Conservation (phyloP, 2,888 invertebrate genomes). For the Cantharis rufa region DNA sequence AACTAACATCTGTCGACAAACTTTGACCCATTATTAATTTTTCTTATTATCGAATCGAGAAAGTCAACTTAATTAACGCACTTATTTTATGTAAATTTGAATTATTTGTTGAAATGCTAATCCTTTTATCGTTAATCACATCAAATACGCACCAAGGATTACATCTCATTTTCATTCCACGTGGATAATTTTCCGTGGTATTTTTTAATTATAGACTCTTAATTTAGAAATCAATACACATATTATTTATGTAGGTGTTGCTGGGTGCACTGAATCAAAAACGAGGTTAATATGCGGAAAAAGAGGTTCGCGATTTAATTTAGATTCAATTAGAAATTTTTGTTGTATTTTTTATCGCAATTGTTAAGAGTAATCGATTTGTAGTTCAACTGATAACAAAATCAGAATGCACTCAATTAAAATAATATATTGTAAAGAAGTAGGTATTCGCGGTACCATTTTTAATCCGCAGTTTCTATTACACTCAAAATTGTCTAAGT, state of each 20-base stretch:
- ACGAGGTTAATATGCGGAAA: neutral
- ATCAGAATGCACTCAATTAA: neutral
- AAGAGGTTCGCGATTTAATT: neutral
- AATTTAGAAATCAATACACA: slow-evolving; percentile 2
- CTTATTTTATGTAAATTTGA: neutral
- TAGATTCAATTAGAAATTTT: neutral
- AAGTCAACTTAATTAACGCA: neutral
- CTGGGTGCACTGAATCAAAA: neutral
- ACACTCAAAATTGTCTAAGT: neutral
- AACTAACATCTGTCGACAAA: neutral
- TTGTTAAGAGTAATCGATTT: neutral
- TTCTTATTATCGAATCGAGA: neutral
- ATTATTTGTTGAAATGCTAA: neutral
- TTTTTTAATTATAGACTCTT: neutral
- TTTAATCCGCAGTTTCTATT: neutral
- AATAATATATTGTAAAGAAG: neutral
- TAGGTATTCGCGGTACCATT: neutral
- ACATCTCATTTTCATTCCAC: neutral
- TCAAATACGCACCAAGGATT: neutral
- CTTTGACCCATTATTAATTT: neutral
- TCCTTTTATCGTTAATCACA: neutral
- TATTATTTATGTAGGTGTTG: neutral
- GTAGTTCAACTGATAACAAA: neutral
- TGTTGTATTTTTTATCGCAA: neutral
- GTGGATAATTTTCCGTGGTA: neutral